Conservation (phyloP, 2,888 invertebrate genomes). For the Dryadula phaetusa region DNA sequence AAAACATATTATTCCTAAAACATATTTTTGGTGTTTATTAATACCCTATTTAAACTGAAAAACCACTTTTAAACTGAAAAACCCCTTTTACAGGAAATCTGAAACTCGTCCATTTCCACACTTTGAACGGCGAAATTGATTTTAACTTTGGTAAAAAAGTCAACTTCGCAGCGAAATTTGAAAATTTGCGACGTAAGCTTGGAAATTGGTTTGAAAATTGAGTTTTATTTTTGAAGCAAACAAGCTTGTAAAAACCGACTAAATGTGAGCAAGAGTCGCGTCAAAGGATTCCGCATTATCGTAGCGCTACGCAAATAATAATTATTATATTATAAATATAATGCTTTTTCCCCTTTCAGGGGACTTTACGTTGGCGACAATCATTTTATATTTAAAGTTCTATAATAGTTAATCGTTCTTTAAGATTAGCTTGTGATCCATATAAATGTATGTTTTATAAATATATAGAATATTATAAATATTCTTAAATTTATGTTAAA, state of each 20-base stretch:
- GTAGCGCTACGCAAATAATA: neutral
- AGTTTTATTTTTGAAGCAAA: slow-evolving; percentile 1
- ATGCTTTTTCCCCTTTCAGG: too few relatives aligned
- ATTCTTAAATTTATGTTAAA: too few relatives aligned
- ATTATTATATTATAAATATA: neutral
- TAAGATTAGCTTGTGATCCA: too few relatives aligned
- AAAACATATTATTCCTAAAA: too few relatives aligned
- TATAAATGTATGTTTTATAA: too few relatives aligned
- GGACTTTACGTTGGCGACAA: too few relatives aligned
- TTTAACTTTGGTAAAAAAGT: slow-evolving; percentile 16
- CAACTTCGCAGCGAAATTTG: slow-evolving; percentile 8
- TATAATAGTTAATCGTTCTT: too few relatives aligned
- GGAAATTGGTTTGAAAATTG: slow-evolving; percentile 19
- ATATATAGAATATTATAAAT: too few relatives aligned
- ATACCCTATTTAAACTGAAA: too few relatives aligned
- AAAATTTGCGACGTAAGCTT: slow-evolving; percentile 10
- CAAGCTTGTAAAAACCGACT: neutral
- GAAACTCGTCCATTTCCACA: slow-evolving; percentile 2
- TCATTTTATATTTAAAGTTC: too few relatives aligned
- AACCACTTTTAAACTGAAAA: neutral
- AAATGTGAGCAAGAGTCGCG: neutral
- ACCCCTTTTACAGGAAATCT: neutral
- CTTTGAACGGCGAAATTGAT: slow-evolving; percentile 17
- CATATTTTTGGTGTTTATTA: too few relatives aligned
- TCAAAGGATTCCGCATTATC: neutral